Conservation (phyloP, 2,113 vertebrate species). For the Clarias gariepinus region DNA sequence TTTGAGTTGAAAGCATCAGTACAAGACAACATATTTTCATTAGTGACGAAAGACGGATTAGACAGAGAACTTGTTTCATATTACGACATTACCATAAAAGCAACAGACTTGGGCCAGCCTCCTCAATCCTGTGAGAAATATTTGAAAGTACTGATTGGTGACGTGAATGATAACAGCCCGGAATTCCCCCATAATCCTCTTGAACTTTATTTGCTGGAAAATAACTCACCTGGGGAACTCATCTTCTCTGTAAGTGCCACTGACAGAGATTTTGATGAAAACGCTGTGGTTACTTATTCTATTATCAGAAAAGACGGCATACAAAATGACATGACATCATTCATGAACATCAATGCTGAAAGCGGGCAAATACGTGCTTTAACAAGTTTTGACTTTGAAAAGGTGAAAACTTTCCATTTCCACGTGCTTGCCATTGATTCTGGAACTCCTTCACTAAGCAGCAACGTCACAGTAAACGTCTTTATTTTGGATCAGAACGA, state of each 20-base stretch:
- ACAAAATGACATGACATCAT: slow-evolving; percentile 47
- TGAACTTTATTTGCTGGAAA: slow-evolving; percentile 62
- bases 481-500: slow-evolving; percentile 64
- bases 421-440: slow-evolving; percentile 54
- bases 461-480: slow-evolving; percentile 59
- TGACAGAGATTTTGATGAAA: slow-evolving; percentile 61
- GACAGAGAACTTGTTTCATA: slow-evolving; percentile 57
- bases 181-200: slow-evolving; percentile 46
- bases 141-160: slow-evolving; percentile 50
- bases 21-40: slow-evolving; percentile 67
- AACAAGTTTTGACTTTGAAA: slow-evolving; percentile 62
- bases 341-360: slow-evolving; percentile 58
- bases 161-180: slow-evolving; percentile 61
- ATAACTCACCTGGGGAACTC: slow-evolving; percentile 53
- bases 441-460: slow-evolving; percentile 55
- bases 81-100: slow-evolving; percentile 64
- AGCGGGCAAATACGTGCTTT: slow-evolving; percentile 54
- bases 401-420: slow-evolving; percentile 49
- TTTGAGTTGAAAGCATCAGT: slow-evolving; percentile 70
- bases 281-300: slow-evolving; percentile 58
- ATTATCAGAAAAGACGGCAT: slow-evolving; percentile 35
- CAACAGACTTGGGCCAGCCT: slow-evolving; percentile 54
- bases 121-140: slow-evolving; percentile 43
- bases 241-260: slow-evolving; percentile 59
- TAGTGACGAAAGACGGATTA: slow-evolving; percentile 58